Conservation (phyloP, 2,888 invertebrate genomes). For the Harpagoxenus sublaevis region DNA sequence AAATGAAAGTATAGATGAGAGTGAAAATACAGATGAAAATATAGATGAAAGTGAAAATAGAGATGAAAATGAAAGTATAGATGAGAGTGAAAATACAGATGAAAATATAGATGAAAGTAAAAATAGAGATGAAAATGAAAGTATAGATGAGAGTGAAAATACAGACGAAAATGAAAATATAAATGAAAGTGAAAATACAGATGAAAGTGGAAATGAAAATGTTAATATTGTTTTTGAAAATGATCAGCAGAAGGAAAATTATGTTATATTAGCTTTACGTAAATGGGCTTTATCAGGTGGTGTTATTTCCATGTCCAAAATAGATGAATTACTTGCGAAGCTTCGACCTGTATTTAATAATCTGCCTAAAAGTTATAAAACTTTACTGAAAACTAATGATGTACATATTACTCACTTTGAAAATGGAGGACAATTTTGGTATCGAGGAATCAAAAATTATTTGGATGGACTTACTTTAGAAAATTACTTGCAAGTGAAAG, state of each 20-base stretch:
- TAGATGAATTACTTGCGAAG: constrained; percentile 10
- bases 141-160: background rate
- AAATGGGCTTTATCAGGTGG: constrained; percentile 23
- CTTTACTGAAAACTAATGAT: background rate
- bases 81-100: no score
- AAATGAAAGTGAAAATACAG: background rate
- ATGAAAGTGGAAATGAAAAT: constrained; percentile 20
- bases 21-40: no score
- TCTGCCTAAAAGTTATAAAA: constrained; percentile 38
- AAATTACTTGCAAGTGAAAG: background rate
- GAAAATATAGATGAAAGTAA: no score
- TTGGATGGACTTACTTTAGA: constrained; percentile 1
- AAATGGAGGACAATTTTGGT: constrained; percentile 24
- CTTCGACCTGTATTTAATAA: constrained; percentile 22
- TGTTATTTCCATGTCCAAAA: constrained; percentile 24
- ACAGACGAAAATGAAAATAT: background rate
- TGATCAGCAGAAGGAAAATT: constrained; percentile 21
- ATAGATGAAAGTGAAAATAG: no score
- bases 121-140: background rate
- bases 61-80: no score
- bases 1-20: no score
- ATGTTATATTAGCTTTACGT: background rate
- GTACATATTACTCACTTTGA: constrained; percentile 10
- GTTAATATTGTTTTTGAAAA: background rate
- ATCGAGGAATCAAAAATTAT: constrained; percentile 13